Base-by-base conservation (phyloP, 2,113 vertebrate species). In the Ammodytes dubius region DNA sequence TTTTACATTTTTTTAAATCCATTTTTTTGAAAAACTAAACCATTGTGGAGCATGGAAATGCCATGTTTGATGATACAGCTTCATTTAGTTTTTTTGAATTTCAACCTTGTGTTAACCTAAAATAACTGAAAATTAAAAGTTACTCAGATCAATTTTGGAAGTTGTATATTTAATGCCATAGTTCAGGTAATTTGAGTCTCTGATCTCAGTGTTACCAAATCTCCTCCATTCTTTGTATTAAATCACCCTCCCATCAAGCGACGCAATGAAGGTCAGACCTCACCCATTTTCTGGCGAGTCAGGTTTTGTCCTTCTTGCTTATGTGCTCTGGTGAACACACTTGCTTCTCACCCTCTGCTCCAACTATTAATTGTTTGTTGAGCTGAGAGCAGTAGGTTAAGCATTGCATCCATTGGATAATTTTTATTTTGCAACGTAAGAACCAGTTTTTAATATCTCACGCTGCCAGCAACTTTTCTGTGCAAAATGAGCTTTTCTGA, bases 391-490 rank as follows among this genome's bases (percentile, higher is more conserved):
- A 5, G 17, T 54, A 27, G 37, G 7, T 68, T 73, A 46, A 47
- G 5, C 35, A 35, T 27, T 50, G 4, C 10, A 59, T 15, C 15
- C 39, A 66, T 19, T 13, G 37, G 50, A 12, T 9, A 3, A 47
- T 72, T 54, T 71, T 72, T 65, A 47, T 68, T 50, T 68, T 27
- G 27, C 27, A 27, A 39, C 11, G 2, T 9, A 7, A 37, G 45
- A 58, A 63, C 49, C 60, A 27, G 27, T 59, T 76, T 73, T 58
- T 61, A 69, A 81, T 58, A 53, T 10, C 39, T 73, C 17, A 50
- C 17, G 12, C 39, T 27, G 17, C 15, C 19, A 10, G 17, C 12
- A 27, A 9, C 8, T 35, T 54, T 50, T 58, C 37, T 59, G 43
- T 46, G 3, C 53, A 61, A 67, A 56, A 49, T 57, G 0, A 68